phyloP scores from a whole-genome alignment of 2,113 vertebrate genomes.

The Sclerurus mexicanus region DNA sequence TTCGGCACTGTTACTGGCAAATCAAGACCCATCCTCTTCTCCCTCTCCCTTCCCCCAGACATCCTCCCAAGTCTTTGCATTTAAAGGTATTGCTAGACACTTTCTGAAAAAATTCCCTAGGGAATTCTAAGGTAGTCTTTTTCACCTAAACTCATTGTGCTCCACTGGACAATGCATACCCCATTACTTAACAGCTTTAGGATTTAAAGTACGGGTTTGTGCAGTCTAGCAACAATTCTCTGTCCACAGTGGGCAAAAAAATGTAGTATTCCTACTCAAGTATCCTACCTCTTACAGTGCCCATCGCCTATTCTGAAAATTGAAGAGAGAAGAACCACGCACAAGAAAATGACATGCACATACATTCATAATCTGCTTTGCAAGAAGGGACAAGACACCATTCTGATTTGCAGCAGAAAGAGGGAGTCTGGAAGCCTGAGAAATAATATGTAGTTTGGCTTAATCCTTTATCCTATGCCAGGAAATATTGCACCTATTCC shows the following conservation, averaged over 20 bases:
- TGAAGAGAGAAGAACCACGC: not conserved
- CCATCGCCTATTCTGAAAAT: not conserved
- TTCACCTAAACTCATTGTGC: not conserved
- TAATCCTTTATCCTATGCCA: not conserved
- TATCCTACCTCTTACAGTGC: not conserved
- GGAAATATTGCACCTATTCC: not conserved
- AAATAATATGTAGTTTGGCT: not conserved
- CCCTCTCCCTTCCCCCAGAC: not conserved
- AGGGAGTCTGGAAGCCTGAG: not conserved
- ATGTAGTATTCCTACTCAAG: not conserved
- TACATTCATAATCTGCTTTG: not conserved
- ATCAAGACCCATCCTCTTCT: not conserved
- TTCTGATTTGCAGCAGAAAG: not conserved
- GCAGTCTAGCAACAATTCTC: not conserved
- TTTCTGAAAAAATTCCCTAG: not conserved
- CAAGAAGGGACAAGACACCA: not conserved
- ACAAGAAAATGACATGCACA: not conserved
- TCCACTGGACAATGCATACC: not conserved
- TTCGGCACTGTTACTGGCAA: not conserved
- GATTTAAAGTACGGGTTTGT: not conserved
- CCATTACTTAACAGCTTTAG: not conserved
- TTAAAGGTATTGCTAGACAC: not conserved
- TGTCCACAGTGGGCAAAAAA: not conserved
- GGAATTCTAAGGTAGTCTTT: not conserved
- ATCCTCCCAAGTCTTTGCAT: not conserved